phyloP scores from a whole-genome alignment of 2,888 invertebrate genomes.

The Ornithoptera priamus region DNA sequence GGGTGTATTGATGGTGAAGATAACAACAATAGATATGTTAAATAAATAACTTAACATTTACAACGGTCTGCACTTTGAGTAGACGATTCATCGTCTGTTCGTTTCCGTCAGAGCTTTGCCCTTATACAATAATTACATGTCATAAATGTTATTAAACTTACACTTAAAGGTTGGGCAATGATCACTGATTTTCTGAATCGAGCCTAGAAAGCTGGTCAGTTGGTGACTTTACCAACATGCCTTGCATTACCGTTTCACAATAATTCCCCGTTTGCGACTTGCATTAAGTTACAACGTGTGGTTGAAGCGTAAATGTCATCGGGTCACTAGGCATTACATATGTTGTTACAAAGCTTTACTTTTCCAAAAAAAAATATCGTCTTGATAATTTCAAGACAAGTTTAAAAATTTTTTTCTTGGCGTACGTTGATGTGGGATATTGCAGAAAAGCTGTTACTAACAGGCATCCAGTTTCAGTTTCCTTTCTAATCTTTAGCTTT shows the following conservation, averaged over 20 bases:
- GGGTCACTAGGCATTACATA: constrained; percentile 22
- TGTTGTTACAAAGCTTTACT: not conserved
- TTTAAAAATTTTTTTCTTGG: too few species aligned
- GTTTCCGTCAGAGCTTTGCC: not conserved
- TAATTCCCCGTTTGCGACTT: constrained; percentile 20
- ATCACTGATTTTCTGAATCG: not conserved
- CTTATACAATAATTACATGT: not conserved
- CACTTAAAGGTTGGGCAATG: not conserved
- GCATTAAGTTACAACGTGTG: constrained; percentile 16
- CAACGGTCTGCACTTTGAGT: too few species aligned
- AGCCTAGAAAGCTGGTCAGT: not conserved
- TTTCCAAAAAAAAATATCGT: not conserved
- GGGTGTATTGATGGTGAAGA: too few species aligned
- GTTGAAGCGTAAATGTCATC: constrained; percentile 22
- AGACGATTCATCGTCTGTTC: too few species aligned
- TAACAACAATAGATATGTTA: too few species aligned
- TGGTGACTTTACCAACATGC: constrained; percentile 9
- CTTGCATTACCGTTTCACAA: constrained; percentile 23
- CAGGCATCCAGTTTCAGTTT: too few species aligned
- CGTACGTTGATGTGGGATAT: too few species aligned
- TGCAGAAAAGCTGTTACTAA: too few species aligned
- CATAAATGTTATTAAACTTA: not conserved
- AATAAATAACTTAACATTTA: too few species aligned
- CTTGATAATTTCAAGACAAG: not conserved
- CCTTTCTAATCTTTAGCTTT: too few species aligned